Base-by-base conservation (phyloP, 2,888 invertebrate genomes). In the Folsomia manolachei region DNA sequence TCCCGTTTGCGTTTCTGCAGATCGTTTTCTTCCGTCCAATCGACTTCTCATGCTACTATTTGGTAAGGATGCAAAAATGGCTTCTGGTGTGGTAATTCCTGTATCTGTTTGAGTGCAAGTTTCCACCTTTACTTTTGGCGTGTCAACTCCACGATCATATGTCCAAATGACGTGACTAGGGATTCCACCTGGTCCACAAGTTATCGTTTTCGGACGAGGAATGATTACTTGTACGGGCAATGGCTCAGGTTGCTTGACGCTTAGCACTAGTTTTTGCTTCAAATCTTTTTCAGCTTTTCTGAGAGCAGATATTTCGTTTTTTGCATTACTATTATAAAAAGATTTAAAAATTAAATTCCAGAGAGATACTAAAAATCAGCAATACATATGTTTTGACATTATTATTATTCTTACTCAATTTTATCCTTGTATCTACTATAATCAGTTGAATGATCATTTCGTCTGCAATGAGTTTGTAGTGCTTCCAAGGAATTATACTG, bases 401-500 rank as follows among this genome's bases (percentile, higher is more conserved):
- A 51, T 51, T 51, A 9, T 51, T 51, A 51, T 51, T 60, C 75
- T 61, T 71, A 79, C 79, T 73, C 73, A n/a, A 75, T 61, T 21
- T 72, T 68, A 63, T 76, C 71, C 39, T 75, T 77, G 65, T 78
- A 79, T 68, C 76, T 78, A 0, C 27, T 24, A 53, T 73, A 27
- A 70, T 79, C 78, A 72, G 75, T 76, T 1, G 51, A 21, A 66
- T 79, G 79, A 2, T 27, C 11, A 51, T 77, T 77, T 52, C 85
- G 78, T 76, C 84, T 84, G 1, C 83, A 83, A 73, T 85, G 85
- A 1, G 84, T 85, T 1, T 84, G 82, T 2, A 85, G 78, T 1
- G 84, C 84, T 76, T 85, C 85, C 63, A 84, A 83, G 2, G 83
- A 82, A n/a, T 77, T 81, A 62, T 84, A 85, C 7, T 76, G 79